A percentile compares a stretch with the other conserved stretches of the same genome.
phyloP scores from a whole-genome alignment of 2,113 vertebrate species.

The Bubo blakistoni region DNA sequence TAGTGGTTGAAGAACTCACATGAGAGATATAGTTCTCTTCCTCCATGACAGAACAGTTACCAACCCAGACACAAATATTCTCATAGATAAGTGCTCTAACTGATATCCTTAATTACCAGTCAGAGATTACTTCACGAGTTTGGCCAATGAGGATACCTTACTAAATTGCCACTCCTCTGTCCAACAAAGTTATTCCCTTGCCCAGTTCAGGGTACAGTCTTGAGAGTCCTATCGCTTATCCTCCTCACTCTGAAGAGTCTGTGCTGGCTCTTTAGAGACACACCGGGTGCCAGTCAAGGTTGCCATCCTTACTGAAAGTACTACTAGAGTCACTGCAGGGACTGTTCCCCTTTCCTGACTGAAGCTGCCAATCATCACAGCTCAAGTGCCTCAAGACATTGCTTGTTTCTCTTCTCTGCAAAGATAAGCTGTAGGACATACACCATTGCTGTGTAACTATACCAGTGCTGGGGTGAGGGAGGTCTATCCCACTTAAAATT shows the following conservation, averaged over 20 bases:
- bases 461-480: not conserved
- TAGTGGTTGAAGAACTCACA: not conserved
- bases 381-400: rapidly evolving
- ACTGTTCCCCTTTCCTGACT: not conserved
- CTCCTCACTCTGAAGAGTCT: not conserved
- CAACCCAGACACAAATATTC: not conserved
- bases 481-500: not conserved
- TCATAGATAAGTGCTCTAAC: not conserved
- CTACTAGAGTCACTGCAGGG: not conserved
- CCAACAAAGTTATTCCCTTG: not conserved
- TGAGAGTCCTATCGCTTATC: not conserved
- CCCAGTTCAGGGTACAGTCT: not conserved
- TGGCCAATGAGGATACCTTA: not conserved
- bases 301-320: not conserved
- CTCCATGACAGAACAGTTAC: not conserved
- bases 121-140: not conserved
- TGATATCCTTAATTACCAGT: not conserved
- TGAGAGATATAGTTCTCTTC: not conserved
- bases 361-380: not conserved
- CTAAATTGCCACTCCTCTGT: not conserved
- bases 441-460: not conserved
- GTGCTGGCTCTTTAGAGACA: not conserved
- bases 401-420: not conserved
- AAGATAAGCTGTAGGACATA: not conserved
- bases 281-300: not conserved